Evolutionary conservation across 2,113 vertebrate genomes (phyloP), one percentile per base, ranked within the genome.

Genomic region (Chamaea fasciata): DNA sequence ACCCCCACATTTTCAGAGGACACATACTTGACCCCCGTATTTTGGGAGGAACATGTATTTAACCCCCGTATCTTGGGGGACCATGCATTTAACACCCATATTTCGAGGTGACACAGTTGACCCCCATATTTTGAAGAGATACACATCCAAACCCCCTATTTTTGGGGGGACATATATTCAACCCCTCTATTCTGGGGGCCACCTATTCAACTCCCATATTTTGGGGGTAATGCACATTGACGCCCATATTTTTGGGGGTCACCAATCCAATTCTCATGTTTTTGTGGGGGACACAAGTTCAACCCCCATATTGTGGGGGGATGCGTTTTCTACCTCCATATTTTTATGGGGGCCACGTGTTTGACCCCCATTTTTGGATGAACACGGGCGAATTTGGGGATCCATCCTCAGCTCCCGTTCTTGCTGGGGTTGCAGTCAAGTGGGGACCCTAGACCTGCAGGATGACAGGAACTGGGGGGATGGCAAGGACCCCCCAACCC

Each of bases 371-470:
- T 14, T 87, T 79, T 55, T 63, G 24, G 47, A 8, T 33, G 27
- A 60, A 22, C 33, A 50, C 21, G 0, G 1, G 5, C 0, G 0
- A 53, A 30, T 39, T 78, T 69, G 47, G 64, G 64, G 47, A n/a
- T 70, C 64, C 74, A 41, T 10, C 28, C 69, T 47, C 8, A 0
- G 12, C 41, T 74, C 81, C 47, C 1, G 1, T 33, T 37, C 41
- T 27, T 8, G 27, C 63, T 42, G 44, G 9, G 60, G 30, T 30
- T 50, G 16, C 71, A 42, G 24, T 11, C 50, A 9, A 16, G 20
- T 11, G 42, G 17, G 31, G 11, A 4, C 41, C 39, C 74, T 63
- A 63, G 63, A 70, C 47, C 65, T 47, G 35, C 41, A 16, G 41
- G 47, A 15, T 53, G 19, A 46, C 5, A 10, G 0, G 10, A n/a